Evolutionary conservation across 2,888 invertebrate species (phyloP).

Genomic region (Mythimna impura): DNA sequence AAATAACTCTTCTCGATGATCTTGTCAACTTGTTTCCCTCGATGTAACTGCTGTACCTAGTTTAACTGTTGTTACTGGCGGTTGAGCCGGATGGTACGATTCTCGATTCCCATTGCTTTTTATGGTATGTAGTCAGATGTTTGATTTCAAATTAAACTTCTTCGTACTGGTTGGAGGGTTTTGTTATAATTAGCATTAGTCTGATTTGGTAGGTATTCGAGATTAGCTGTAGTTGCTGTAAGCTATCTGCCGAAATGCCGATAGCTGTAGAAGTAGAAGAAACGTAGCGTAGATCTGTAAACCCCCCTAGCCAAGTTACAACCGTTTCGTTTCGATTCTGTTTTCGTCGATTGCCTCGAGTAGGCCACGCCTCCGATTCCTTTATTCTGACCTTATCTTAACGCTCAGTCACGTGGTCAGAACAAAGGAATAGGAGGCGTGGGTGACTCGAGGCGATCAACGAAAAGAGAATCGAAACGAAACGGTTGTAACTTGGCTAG

Average conservation of each 20-base stretch:
- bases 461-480: no score
- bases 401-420: no score
- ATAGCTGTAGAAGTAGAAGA: neutral
- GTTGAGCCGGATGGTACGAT: neutral
- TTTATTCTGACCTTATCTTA: no score
- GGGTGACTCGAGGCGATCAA: no score
- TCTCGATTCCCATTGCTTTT: neutral
- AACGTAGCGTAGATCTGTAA: neutral
- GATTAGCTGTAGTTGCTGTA: neutral
- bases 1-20: conserved; percentile 22
- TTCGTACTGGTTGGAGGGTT: neutral
- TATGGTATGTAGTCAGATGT: neutral
- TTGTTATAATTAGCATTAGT: no score
- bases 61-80: conserved; percentile 2
- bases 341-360: no score
- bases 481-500: no score
- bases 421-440: no score
- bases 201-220: no score
- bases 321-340: no score
- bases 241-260: neutral
- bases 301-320: no score
- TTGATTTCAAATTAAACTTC: neutral
- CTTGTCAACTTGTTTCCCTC: conserved; percentile 15
- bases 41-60: neutral
- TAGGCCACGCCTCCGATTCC: no score